A percentile compares a stretch with the other conserved stretches of the same genome.
These are phyloP conservation scores for Augochlorella aurata DNA, from an alignment of 2,888 invertebrate species.

Conservation along the genomic window DNA sequence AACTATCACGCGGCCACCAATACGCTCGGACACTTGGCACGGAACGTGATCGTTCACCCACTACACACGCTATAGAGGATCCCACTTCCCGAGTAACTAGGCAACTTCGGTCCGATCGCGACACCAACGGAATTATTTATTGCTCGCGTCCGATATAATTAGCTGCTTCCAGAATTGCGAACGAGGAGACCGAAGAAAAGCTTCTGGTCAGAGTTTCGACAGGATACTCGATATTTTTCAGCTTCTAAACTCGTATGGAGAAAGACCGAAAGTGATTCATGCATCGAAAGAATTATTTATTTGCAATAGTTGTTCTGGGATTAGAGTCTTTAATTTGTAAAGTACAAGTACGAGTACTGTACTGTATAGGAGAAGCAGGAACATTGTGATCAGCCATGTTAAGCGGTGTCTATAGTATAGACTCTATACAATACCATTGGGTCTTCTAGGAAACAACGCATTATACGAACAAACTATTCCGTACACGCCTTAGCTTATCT, in stretches of 20 bases:
- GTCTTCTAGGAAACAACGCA: no score
- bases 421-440: background rate
- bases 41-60: constrained; percentile 5
- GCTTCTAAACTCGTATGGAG: background rate
- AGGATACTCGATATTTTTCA: background rate
- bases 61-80: background rate
- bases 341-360: no score
- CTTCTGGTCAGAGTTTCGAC: background rate
- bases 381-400: background rate
- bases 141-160: background rate
- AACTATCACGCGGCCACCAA: background rate
- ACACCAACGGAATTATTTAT: constrained; percentile 1
- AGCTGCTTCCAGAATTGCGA: background rate
- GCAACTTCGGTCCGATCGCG: background rate
- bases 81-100: background rate
- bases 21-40: background rate
- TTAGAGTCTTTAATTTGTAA: no score
- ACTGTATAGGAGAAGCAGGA: background rate
- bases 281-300: no score
- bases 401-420: background rate
- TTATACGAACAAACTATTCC: no score
- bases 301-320: no score
- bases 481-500: background rate
- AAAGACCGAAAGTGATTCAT: no score
- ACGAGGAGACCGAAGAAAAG: background rate